A percentile compares a stretch with the other conserved stretches of the same genome.
Conservation (phyloP, 2,113 vertebrate genomes). For the Dicrurus megarhynchus region DNA sequence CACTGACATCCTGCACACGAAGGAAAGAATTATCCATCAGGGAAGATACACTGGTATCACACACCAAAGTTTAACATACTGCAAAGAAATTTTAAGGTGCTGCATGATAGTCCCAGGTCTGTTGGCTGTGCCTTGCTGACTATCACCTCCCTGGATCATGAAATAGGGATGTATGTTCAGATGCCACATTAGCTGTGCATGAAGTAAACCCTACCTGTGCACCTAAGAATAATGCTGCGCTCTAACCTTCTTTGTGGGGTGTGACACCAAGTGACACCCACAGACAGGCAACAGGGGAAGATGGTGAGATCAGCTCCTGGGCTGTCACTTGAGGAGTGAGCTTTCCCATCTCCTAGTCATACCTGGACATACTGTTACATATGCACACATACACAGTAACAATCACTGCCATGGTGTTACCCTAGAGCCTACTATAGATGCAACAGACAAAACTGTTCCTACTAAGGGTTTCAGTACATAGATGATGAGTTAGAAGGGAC, state of each 20-base stretch:
- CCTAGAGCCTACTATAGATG: background rate
- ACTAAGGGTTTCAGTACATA: background rate
- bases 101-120: background rate
- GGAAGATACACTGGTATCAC: background rate
- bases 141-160: fast-evolving
- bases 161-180: background rate
- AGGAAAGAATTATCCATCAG: background rate
- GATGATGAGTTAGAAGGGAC: background rate
- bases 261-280: background rate
- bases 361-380: background rate
- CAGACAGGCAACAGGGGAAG: background rate
- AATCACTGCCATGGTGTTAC: background rate
- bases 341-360: background rate
- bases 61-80: background rate
- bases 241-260: background rate
- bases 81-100: background rate
- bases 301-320: background rate
- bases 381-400: background rate
- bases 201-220: background rate
- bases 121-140: background rate
- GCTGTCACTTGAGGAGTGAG: background rate
- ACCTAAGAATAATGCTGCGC: background rate
- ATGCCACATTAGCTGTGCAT: fast-evolving
- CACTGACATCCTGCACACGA: background rate
- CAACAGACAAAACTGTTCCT: background rate